Base-by-base conservation (phyloP, 37 sponge, comb jelly and placozoan genomes). In the Eunapius fragilis region DNA sequence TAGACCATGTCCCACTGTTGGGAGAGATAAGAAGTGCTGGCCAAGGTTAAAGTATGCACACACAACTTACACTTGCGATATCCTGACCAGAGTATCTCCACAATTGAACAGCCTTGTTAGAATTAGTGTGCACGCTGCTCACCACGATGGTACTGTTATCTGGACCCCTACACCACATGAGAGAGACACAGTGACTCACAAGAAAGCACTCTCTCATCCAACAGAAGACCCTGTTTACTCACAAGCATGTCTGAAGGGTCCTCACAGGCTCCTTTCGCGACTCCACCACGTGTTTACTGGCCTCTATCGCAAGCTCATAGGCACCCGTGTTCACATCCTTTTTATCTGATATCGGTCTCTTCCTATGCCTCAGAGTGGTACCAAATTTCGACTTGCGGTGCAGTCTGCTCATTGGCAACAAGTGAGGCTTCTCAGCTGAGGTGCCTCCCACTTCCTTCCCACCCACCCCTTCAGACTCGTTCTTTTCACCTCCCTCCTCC, bases 191-290 rank as follows among this genome's bases (percentile, higher is more conserved):
- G n/a, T n/a, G n/a, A n/a, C n/a, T n/a, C n/a, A n/a, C n/a, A n/a
- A n/a, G n/a, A n/a, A n/a, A n/a, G n/a, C n/a, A n/a, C n/a, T n/a
- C n/a, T n/a, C 58, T 17, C 58, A 10, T 11, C 58, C 22, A 58
- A 31, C n/a, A 36, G 25, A 27, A 0, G 36, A 37, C 37, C 34
- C 24, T 75, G 75, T 75, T n/a, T 33, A 69, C 27, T 75, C 27
- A 89, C 84, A 35, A 4, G 38, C 83, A 19, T 34, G 89, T 67
- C 24, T 78, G 70, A 19, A 89, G 36, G 25, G 80, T 74, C 32
- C 89, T 76, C 27, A 89, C 84, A 72, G 79, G 38, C 30, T 83
- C 89, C 45, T 77, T 88, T 28, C 22, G 26, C 25, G 88, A 69
- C 24, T 38, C 28, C 25, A 67, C 37, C 13, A 75, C 24, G 9